These are phyloP conservation scores for Cryptocephalus primarius DNA, from an alignment of 2,888 invertebrate species.

Conservation along the genomic window DNA sequence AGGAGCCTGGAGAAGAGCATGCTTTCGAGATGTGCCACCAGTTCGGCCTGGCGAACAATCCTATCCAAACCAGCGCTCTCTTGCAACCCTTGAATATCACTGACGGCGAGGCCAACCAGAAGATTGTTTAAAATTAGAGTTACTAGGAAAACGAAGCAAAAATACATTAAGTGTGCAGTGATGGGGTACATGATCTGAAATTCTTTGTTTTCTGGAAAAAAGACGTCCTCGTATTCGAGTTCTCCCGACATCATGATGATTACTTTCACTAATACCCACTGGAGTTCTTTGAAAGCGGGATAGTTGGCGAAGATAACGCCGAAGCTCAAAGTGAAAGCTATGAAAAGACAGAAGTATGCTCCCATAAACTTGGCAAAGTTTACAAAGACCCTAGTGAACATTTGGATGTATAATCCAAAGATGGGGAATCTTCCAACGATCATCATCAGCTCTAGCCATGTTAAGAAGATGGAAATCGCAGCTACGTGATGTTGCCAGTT, in stretches of 20 bases:
- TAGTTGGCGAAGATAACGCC: constrained; percentile 73
- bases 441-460: constrained; percentile 80
- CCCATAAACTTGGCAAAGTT: constrained; percentile 74
- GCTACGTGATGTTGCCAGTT: constrained; percentile 73
- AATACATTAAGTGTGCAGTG: constrained; percentile 65
- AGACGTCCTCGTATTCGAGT: constrained; percentile 74
- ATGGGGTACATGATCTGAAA: constrained; percentile 43
- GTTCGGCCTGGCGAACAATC: constrained; percentile 67
- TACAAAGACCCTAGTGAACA: constrained; percentile 75
- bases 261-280: constrained; percentile 59
- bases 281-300: constrained; percentile 54
- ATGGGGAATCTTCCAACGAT: constrained; percentile 76
- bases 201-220: constrained; percentile 45
- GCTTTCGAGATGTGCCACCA: constrained; percentile 72
- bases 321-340: constrained; percentile 72
- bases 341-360: constrained; percentile 68
- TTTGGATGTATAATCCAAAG: constrained; percentile 77
- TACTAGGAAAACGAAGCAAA: constrained; percentile 66
- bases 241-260: constrained; percentile 87
- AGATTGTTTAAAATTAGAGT: constrained; percentile 75
- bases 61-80: constrained; percentile 71
- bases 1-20: constrained; percentile 70
- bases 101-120: constrained; percentile 75
- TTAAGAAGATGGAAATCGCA: constrained; percentile 65
- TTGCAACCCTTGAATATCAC: constrained; percentile 72